Evolutionary conservation across 2,888 invertebrate species (phyloP).

Genomic region (Idaea biselata): DNA sequence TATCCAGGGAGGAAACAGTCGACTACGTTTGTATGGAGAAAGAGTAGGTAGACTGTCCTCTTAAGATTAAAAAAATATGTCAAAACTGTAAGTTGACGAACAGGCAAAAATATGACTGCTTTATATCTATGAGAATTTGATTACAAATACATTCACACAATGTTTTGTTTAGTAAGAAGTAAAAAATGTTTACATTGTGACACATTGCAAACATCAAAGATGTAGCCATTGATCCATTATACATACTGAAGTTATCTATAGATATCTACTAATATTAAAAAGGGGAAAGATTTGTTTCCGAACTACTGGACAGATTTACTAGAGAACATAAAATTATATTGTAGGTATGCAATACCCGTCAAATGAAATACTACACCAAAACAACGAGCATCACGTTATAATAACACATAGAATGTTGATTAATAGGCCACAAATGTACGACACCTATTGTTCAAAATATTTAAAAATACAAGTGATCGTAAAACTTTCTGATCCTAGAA

Average conservation of each 20-base stretch:
- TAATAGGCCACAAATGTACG: slow-evolving; percentile 14
- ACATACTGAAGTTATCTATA: too few relatives aligned
- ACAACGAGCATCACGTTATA: not conserved
- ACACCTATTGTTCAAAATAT: slow-evolving; percentile 11
- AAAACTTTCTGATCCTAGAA: slow-evolving; percentile 31
- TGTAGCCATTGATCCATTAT: not conserved
- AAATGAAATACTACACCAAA: not conserved
- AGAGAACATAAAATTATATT: not conserved
- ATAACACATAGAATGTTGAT: slow-evolving; percentile 9
- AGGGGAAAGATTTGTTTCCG: too few relatives aligned
- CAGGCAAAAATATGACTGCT: not conserved
- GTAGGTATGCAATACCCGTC: not conserved
- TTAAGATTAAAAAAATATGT: too few relatives aligned
- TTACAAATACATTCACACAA: not conserved
- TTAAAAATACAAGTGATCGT: slow-evolving; percentile 17
- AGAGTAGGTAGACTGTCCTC: too few relatives aligned
- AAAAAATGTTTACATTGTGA: not conserved
- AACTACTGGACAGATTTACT: not conserved
- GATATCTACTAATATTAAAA: too few relatives aligned
- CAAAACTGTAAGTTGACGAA: not conserved
- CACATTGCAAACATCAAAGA: not conserved
- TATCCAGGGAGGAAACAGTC: too few relatives aligned
- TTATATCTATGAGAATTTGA: not conserved
- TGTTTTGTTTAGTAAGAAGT: not conserved
- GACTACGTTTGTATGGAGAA: too few relatives aligned